phyloP scores from a whole-genome alignment of 64 coral and sea anemone genomes.

The Catalaphyllia jardinei region DNA sequence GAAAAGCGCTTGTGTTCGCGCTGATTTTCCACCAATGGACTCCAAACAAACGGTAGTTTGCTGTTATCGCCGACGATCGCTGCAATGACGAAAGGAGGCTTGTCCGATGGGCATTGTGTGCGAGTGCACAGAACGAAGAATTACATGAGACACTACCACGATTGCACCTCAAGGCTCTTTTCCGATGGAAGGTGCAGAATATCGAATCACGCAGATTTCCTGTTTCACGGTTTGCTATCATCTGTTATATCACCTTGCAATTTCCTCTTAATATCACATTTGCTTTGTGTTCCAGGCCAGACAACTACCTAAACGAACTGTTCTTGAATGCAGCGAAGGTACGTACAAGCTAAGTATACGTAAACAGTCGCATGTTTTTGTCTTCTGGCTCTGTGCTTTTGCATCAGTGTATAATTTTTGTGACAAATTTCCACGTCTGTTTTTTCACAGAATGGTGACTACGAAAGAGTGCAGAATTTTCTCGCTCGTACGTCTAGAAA shows the following conservation, averaged over 20 bases:
- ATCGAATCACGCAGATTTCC: not conserved
- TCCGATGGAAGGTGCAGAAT: conserved; percentile 69
- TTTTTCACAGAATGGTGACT: conserved; percentile 74
- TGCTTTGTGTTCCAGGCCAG: conserved; percentile 36
- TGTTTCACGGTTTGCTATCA: not conserved
- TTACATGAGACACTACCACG: conserved; percentile 80
- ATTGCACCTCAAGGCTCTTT: conserved; percentile 65
- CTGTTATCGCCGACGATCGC: conserved; percentile 6
- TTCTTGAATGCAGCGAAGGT: conserved; percentile 91
- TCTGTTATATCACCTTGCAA: not conserved
- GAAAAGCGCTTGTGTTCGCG: conserved; percentile 9
- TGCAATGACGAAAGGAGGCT: conserved; percentile 76
- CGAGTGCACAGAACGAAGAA: conserved; percentile 46
- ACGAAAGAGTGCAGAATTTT: conserved; percentile 80
- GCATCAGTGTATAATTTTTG: not conserved
- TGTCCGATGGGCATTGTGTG: not conserved
- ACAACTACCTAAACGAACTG: conserved; percentile 67
- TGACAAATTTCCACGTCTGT: not conserved
- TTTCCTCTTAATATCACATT: not conserved
- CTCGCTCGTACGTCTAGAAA: conserved; percentile 80
- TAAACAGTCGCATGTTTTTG: not conserved
- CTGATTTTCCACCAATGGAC: conserved; percentile 33
- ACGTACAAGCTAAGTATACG: not conserved
- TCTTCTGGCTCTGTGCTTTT: not conserved
- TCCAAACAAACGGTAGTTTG: not conserved